phyloP scores from a whole-genome alignment of 2,888 invertebrate species.

The Geophilus truncorum region DNA sequence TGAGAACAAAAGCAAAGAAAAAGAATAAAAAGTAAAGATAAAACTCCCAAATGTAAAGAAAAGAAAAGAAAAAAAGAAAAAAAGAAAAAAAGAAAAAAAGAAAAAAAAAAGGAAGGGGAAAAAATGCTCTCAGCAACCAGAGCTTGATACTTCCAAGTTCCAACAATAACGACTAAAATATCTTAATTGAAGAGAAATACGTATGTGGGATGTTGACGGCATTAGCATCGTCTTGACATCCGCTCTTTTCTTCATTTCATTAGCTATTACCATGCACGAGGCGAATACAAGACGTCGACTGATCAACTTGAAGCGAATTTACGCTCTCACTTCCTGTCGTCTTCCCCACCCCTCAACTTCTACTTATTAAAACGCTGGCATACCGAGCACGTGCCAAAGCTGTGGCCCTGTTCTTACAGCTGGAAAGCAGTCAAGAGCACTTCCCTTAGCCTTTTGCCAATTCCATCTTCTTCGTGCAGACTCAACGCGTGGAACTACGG shows the following conservation, averaged over 20 bases:
- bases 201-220: neutral
- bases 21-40: neutral
- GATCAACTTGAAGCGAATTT: neutral
- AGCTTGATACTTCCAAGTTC: too few species aligned
- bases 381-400: neutral
- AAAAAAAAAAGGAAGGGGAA: too few species aligned
- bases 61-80: neutral
- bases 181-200: neutral
- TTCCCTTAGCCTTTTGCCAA: neutral
- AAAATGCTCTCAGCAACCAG: too few species aligned
- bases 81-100: neutral
- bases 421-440: neutral
- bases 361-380: conserved; percentile 1
- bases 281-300: neutral
- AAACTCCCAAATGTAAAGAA: too few species aligned
- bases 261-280: neutral
- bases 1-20: neutral
- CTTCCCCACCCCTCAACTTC: neutral
- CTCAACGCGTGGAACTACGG: too few species aligned
- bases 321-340: neutral
- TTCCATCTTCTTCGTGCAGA: neutral
- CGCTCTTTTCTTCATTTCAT: neutral
- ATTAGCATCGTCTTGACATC: neutral
- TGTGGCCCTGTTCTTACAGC: neutral
- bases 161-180: neutral